Evolutionary conservation across 1,140 invertebrate species (phyloP), one percentile per base, ranked within the genome.

Genomic region (Neodiprion fabricii): DNA sequence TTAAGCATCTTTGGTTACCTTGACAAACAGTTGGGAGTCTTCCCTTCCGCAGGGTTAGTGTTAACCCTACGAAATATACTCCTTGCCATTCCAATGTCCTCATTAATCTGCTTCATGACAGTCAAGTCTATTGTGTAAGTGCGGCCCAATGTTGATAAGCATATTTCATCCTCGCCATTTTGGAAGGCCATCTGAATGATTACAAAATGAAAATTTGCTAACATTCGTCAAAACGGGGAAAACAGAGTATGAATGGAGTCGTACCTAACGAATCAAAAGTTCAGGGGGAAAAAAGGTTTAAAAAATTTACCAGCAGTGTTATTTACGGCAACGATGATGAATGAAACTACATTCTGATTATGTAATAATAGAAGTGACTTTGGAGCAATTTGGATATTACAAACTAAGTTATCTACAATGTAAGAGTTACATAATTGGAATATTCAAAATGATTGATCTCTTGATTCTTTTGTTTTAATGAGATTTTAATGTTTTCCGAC

Each of bases 101-200:
- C 97, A 87, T 99, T 99, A 77, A 99, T 97, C 91, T 99, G 97
- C 87, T 98, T 97, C 96, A 99, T 97, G 79, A 96, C 94, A 87
- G 97, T 95, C 81, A 99, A 96, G 90, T 99, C 97, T 77, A 99
- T 94, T 1, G 96, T 97, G 86, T 99, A 99, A 10, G 96, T 97
- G 80, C 96, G 92, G 74, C 96, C 96, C 84, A 97, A 91, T 14
- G 96, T 96, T 50, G 94, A 95, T 68, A 99, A 90, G 83, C 94
- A 97, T 75, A 98, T 95, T 89, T 99, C 97, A 88, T 98, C 97
- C 86, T 98, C 97, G 50, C 96, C 96, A 83, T 95, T 94, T 83
- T 96, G 92, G 88, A 97, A 96, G 71, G 97, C 97, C 81, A 96
- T 95, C 91, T 98, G 90, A 74, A 93, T 40, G 28, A 40, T 40